Conservation (phyloP, 2,888 invertebrate species). For the Willowsia nigromaculata region DNA sequence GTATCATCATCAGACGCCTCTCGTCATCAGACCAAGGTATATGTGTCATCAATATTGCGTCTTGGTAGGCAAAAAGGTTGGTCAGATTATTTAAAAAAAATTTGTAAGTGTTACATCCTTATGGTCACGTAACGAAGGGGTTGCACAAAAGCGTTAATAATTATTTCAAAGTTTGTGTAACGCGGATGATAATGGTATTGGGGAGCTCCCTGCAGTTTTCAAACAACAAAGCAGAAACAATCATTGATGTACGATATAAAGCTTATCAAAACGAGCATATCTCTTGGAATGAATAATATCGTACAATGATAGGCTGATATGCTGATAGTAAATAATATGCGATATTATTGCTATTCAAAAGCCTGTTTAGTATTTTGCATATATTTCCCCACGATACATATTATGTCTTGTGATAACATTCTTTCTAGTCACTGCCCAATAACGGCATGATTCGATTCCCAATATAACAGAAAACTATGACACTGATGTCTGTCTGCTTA, state of each 20-base stretch:
- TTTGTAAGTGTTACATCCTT: conserved; percentile 32
- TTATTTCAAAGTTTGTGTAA: conserved; percentile 44
- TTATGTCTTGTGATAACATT: too few relatives aligned
- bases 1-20: neutral
- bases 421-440: too few relatives aligned
- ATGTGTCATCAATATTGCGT: neutral
- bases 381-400: too few relatives aligned
- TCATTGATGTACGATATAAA: neutral
- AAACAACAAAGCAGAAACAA: neutral
- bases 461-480: neutral
- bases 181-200: neutral
- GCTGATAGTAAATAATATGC: too few relatives aligned
- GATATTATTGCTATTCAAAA: too few relatives aligned
- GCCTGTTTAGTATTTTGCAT: too few relatives aligned
- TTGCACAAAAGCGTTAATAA: conserved; percentile 55
- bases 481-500: neutral
- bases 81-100: conserved; percentile 14
- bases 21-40: conserved; percentile 6
- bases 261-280: neutral
- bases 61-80: neutral
- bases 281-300: neutral
- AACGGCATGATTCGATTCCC: neutral
- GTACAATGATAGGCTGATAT: neutral
- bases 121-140: conserved; percentile 50
- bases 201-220: neutral